A percentile compares a stretch with the other conserved stretches of the same genome.
Evolutionary conservation across 2,113 vertebrate genomes (phyloP).

Genomic region (Desmodus rotundus): DNA sequence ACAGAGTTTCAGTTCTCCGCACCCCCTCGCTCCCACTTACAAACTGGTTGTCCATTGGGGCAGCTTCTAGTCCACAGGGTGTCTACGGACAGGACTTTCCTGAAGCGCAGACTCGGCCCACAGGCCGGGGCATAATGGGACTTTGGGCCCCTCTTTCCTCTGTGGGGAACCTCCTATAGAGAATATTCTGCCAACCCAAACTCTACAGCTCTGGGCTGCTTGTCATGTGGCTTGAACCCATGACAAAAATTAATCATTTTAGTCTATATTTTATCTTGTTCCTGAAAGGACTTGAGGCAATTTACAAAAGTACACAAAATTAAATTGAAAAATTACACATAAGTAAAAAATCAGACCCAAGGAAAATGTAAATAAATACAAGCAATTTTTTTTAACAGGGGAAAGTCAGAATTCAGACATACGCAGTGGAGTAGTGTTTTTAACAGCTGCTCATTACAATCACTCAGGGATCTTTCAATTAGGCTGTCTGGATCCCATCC

Average conservation of each 20-base stretch:
- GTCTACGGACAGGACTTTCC: neutral
- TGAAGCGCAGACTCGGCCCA: neutral
- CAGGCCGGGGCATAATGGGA: neutral
- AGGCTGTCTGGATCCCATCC: neutral
- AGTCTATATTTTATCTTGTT: neutral
- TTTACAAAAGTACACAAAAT: neutral
- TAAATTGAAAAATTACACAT: neutral
- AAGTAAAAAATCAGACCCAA: neutral
- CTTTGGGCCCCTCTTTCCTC: neutral
- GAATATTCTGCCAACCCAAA: neutral
- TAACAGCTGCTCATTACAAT: neutral
- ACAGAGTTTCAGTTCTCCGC: neutral
- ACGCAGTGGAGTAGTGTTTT: neutral
- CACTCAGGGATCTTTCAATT: neutral
- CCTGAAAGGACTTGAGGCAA: neutral
- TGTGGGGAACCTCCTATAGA: fast-evolving
- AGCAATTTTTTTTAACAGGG: neutral
- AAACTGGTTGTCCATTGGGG: neutral
- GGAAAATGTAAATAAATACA: neutral
- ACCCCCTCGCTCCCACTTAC: neutral
- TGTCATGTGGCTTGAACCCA: neutral
- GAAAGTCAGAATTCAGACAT: neutral
- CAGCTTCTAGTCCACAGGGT: neutral
- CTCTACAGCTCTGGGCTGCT: neutral
- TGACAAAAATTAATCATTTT: neutral